Evolutionary conservation across 2,113 vertebrate genomes (phyloP).

Genomic region (Entelurus aequoreus): DNA sequence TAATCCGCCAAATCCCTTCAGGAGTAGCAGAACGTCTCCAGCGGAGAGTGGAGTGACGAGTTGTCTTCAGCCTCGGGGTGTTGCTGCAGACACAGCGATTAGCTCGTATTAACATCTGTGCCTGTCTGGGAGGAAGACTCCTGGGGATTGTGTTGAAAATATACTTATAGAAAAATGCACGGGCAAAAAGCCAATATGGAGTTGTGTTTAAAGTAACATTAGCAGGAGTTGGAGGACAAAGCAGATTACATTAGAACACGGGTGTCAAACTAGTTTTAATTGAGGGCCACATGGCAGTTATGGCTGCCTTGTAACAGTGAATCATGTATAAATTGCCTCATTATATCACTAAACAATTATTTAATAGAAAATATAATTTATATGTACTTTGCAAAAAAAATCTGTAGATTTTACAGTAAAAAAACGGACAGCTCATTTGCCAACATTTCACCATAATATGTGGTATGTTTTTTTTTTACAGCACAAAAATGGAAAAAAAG

Average conservation of each 20-base stretch:
- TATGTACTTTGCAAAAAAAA: too few species aligned
- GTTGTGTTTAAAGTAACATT: neutral
- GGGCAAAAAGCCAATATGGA: neutral
- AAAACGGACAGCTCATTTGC: too few species aligned
- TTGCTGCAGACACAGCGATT: constrained; percentile 42
- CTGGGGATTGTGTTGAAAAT: constrained; percentile 27
- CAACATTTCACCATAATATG: too few species aligned
- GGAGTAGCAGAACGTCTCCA: constrained; percentile 36
- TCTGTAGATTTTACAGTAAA: too few species aligned
- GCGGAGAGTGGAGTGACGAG: constrained; percentile 16
- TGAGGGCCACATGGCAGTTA: too few species aligned
- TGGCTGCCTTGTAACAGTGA: too few species aligned
- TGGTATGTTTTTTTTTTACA: too few species aligned
- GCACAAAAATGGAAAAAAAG: too few species aligned
- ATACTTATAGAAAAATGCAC: constrained; percentile 12
- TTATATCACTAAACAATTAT: too few species aligned
- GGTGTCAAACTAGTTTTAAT: too few species aligned
- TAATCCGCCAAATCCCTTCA: constrained; percentile 40
- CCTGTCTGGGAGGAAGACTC: constrained; percentile 23
- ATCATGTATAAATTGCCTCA: too few species aligned
- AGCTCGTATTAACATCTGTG: constrained; percentile 47
- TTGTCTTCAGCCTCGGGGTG: constrained; percentile 29
- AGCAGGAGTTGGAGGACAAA: neutral
- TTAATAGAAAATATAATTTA: too few species aligned
- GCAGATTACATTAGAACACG: neutral